A percentile compares a stretch with the other conserved stretches of the same genome.
These are phyloP conservation scores for Pangasius krempfi DNA, from an alignment of 2,797 vertebrate species.

Conservation along the genomic window DNA sequence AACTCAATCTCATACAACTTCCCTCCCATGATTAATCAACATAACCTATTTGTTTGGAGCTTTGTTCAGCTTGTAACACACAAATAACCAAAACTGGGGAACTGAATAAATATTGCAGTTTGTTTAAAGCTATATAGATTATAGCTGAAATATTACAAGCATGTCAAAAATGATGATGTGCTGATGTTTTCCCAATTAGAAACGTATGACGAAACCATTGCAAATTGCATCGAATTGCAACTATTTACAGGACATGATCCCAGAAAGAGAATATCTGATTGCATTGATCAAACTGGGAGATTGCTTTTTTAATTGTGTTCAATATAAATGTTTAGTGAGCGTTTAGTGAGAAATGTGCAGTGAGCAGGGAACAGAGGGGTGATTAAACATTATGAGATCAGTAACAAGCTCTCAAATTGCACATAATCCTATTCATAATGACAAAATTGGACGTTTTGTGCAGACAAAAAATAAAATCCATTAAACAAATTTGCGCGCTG, in stretches of 20 bases:
- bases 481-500: slow-evolving; percentile 23
- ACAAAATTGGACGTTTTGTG: slow-evolving; percentile 26
- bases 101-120: neutral
- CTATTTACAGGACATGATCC: slow-evolving; percentile 56
- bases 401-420: slow-evolving; percentile 38
- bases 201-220: slow-evolving; percentile 39
- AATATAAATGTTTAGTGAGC: slow-evolving; percentile 37
- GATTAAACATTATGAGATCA: slow-evolving; percentile 17
- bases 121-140: neutral
- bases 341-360: no score
- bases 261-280: slow-evolving; percentile 30
- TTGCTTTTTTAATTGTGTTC: slow-evolving; percentile 40
- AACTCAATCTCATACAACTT: neutral
- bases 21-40: neutral
- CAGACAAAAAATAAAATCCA: slow-evolving; percentile 16
- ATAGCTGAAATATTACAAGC: neutral
- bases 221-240: slow-evolving; percentile 55
- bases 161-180: neutral
- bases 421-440: slow-evolving; percentile 40
- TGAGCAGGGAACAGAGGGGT: neutral
- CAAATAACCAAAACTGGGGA: neutral
- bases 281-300: slow-evolving; percentile 47
- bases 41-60: neutral
- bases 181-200: neutral
- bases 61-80: neutral